Evolutionary conservation across 35 echinoderm and acorn worm genomes (phyloP), one percentile per base, ranked within the genome.

Genomic region (Apostichopus japonicus): DNA sequence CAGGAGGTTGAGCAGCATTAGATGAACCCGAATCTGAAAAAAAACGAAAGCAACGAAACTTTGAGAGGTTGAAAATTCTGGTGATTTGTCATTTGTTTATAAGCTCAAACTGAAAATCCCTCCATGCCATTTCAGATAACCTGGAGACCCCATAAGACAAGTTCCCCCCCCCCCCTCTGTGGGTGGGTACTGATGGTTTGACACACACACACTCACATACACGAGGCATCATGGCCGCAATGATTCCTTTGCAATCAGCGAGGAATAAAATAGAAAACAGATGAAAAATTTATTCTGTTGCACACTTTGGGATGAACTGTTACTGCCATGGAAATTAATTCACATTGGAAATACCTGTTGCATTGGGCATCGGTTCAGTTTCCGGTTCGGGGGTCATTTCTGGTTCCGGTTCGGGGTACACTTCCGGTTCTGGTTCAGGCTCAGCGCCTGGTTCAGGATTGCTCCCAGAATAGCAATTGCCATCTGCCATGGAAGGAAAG

Each of bases 321-420:
- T 75, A 17, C 71, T 23, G 71, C 15, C 71, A 17, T 75, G 33
- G 33, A 44, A 44, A 44, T 44, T 1, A 44, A 44, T 44, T 44
- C 33, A 44, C 33, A 44, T 44, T 44, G 33, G 2, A 44, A 1
- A n/a, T 75, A 75, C 71, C 71, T 75, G 71, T 19, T 75, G 17
- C 71, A 75, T 75, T 75, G 5, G 71, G 22, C 71, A 75, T 75
- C 15, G 33, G 16, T 72, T 89, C 86, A 10, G 86, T 58, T 51
- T 87, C 86, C 17, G 86, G 86, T 72, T 89, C 62, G 33, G 59
- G 86, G 25, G 56, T 65, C 63, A 63, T 33, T 11, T 89, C 86
- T 53, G 59, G 58, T 13, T 70, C 86, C 2, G 86, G 86, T 89
- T 89, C 25, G 27, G 86, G 57, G 7, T 24, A 23, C 56, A 56